A percentile compares a stretch with the other conserved stretches of the same genome.
Conservation (phyloP, 2,113 vertebrate genomes). For the Gallinago media region DNA sequence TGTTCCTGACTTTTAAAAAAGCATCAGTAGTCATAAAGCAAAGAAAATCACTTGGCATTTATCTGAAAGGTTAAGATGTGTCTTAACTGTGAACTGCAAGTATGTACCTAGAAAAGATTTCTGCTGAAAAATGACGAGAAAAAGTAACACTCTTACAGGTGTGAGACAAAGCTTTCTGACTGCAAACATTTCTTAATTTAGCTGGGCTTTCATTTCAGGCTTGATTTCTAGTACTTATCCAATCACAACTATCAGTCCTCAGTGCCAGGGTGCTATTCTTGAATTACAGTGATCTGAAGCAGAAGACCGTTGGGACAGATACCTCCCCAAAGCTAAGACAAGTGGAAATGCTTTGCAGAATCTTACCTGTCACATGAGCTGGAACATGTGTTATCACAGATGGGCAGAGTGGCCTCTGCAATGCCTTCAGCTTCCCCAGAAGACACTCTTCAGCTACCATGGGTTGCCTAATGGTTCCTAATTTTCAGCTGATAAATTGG, state of each 20-base stretch:
- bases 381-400: not conserved
- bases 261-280: not conserved
- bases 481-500: not conserved
- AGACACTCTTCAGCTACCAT: not conserved
- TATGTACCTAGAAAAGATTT: not conserved
- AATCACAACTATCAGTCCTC: not conserved
- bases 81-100: not conserved
- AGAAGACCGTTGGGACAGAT: not conserved
- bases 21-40: not conserved
- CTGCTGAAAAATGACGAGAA: not conserved
- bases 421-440: not conserved
- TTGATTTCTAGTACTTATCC: not conserved
- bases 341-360: not conserved
- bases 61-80: not conserved
- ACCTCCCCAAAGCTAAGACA: not conserved
- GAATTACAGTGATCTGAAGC: not conserved
- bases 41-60: not conserved
- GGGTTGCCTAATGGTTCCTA: not conserved
- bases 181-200: not conserved
- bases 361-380: not conserved
- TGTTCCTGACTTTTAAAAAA: not conserved
- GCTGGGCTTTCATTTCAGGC: not conserved
- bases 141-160: not conserved
- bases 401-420: not conserved
- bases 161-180: not conserved